These are phyloP conservation scores for Sparidentex hasta DNA, from an alignment of 2,797 vertebrate species.

Conservation along the genomic window DNA sequence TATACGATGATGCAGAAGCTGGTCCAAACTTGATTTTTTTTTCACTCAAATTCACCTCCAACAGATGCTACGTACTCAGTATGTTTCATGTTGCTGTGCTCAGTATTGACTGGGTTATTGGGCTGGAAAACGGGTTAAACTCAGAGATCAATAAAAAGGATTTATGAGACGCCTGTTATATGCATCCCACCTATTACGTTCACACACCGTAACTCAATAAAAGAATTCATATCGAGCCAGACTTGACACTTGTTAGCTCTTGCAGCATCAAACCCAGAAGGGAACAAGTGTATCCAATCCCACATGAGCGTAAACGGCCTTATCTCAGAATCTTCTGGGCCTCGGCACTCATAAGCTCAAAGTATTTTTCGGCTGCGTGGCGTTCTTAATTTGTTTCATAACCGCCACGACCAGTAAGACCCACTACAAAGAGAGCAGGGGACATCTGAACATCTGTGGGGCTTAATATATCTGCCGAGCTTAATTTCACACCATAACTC, in stretches of 20 bases:
- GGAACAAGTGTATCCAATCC: conserved; percentile 48
- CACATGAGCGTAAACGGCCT: conserved; percentile 46
- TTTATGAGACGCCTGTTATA: conserved; percentile 3
- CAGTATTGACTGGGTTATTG: conserved; percentile 7
- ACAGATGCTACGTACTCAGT: background rate
- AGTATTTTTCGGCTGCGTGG: conserved; percentile 61
- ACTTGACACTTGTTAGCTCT: conserved; percentile 35
- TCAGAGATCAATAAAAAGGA: conserved; percentile 33
- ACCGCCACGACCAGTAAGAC: conserved; percentile 63
- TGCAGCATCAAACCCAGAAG: conserved; percentile 31
- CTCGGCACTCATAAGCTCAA: conserved; percentile 62
- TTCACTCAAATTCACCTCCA: background rate
- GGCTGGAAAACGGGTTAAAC: conserved; percentile 28
- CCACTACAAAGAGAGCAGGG: conserved; percentile 75
- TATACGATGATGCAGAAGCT: too few species aligned
- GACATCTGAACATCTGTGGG: conserved; percentile 70
- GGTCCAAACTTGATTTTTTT: background rate
- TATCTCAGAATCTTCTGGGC: conserved; percentile 48
- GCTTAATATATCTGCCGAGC: conserved; percentile 75
- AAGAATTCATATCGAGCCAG: conserved; percentile 26
- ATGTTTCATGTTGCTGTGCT: background rate
- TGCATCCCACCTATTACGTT: conserved; percentile 11
- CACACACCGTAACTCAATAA: conserved; percentile 8
- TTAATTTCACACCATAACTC: conserved; percentile 80
- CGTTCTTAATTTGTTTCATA: conserved; percentile 75